phyloP scores from a whole-genome alignment of 2,113 vertebrate species.

The Heptranchias perlo region DNA sequence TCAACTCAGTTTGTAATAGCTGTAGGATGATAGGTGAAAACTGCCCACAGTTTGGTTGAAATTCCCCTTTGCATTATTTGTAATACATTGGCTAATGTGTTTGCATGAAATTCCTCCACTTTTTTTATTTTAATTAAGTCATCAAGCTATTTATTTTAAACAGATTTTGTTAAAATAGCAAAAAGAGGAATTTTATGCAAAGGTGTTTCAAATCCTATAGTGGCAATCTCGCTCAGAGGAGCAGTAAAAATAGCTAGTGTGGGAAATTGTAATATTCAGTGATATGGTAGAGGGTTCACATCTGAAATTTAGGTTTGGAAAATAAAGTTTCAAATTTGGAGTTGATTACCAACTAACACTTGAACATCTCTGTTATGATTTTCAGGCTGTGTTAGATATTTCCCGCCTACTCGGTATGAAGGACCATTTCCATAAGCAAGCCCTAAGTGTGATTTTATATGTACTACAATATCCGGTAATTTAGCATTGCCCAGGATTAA shows the following conservation, averaged over 20 bases:
- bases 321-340: background rate
- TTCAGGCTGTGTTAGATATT: background rate
- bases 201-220: background rate
- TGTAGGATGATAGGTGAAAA: no score
- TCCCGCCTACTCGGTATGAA: background rate
- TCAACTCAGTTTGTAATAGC: no score
- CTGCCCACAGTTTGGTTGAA: no score
- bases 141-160: background rate
- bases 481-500: background rate
- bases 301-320: background rate
- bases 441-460: background rate
- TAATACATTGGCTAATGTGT: background rate
- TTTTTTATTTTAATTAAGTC: background rate
- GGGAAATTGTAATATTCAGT: background rate
- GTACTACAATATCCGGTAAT: background rate
- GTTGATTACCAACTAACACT: background rate
- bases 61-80: background rate
- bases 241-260: background rate
- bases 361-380: background rate
- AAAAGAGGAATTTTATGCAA: background rate
- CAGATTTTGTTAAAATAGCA: background rate
- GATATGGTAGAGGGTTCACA: background rate
- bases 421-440: background rate
- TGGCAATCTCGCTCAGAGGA: background rate
- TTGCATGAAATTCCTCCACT: background rate